Conservation (phyloP, 1,140 invertebrate species). For the Theocolax elegans region DNA sequence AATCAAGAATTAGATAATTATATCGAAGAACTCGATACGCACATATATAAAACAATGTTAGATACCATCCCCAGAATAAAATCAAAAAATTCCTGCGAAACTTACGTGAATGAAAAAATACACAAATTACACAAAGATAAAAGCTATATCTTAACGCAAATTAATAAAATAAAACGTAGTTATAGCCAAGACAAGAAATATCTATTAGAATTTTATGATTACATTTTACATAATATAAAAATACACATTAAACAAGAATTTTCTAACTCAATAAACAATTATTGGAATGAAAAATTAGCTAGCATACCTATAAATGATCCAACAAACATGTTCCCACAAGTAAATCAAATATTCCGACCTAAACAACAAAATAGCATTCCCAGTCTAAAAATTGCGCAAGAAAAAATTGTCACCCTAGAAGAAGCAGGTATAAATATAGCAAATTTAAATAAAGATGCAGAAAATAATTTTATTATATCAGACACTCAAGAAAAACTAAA, state of each 20-base stretch:
- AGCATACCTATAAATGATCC: background rate
- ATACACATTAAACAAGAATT: too few species aligned
- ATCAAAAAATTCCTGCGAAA: background rate
- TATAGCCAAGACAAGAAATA: background rate
- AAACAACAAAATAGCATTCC: background rate
- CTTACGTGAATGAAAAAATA: background rate
- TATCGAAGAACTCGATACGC: background rate
- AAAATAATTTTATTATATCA: too few species aligned
- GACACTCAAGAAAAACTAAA: too few species aligned
- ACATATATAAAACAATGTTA: background rate
- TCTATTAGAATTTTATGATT: background rate
- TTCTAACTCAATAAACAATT: too few species aligned
- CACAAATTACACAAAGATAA: background rate
- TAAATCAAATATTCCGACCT: too few species aligned
- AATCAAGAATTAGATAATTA: background rate
- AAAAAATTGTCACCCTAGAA: background rate
- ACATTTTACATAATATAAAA: too few species aligned
- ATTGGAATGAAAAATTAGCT: background rate
- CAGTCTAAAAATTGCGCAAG: too few species aligned
- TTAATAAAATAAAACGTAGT: background rate
- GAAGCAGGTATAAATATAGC: conserved; percentile 13
- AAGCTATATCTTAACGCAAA: too few species aligned
- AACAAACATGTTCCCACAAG: background rate
- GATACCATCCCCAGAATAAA: background rate
- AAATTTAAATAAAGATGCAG: too few species aligned